Conservation (phyloP, 2,888 invertebrate genomes). For the Pollenia amentaria region DNA sequence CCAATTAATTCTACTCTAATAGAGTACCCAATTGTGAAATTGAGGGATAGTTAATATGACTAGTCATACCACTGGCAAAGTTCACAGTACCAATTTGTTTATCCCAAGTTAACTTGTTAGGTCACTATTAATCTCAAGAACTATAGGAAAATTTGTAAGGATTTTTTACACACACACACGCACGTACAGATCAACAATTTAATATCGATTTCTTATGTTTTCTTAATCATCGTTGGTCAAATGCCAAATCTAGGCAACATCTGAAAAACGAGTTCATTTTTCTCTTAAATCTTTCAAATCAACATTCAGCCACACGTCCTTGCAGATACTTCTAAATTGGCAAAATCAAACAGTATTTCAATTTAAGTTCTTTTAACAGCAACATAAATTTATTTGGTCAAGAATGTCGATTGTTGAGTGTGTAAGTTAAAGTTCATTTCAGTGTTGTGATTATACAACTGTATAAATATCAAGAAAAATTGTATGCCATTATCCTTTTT, state of each 20-base stretch:
- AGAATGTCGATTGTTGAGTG: slow-evolving; percentile 11
- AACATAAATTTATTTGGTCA: slow-evolving; percentile 3
- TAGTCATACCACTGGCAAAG: too few relatives aligned
- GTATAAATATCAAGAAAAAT: too few relatives aligned
- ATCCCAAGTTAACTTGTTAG: too few relatives aligned
- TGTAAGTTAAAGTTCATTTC: slow-evolving; percentile 3
- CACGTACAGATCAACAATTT: slow-evolving; percentile 29
- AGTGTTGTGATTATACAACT: too few relatives aligned
- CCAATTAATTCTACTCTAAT: too few relatives aligned
- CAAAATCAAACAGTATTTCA: slow-evolving; percentile 24
- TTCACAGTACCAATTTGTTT: too few relatives aligned
- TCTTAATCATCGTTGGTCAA: slow-evolving; percentile 72
- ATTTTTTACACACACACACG: background rate
- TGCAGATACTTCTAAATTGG: slow-evolving; percentile 7
- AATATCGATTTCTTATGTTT: slow-evolving; percentile 37
- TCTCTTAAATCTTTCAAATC: background rate
- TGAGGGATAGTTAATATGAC: too few relatives aligned
- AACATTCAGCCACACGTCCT: slow-evolving; percentile 24
- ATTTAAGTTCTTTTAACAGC: slow-evolving; percentile 10
- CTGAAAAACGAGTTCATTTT: slow-evolving; percentile 18
- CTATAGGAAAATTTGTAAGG: slow-evolving; percentile 21
- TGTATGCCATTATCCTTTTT: too few relatives aligned
- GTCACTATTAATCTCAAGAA: background rate
- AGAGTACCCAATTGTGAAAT: too few relatives aligned
- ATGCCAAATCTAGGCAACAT: slow-evolving; percentile 50